Evolutionary conservation across 2,888 invertebrate genomes (phyloP).

Genomic region (Chirona hameri): DNA sequence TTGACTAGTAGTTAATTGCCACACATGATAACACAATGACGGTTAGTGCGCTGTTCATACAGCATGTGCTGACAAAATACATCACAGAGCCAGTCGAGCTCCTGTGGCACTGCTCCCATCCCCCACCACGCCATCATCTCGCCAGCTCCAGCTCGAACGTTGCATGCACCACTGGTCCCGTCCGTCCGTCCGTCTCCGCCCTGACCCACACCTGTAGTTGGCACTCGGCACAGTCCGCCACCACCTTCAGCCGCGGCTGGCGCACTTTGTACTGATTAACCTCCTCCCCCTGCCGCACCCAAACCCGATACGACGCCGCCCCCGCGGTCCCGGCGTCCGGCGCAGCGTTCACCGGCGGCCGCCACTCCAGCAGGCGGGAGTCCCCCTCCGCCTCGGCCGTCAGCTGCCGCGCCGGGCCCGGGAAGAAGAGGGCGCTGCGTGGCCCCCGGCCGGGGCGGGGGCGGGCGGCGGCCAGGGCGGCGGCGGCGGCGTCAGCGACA

Average conservation of each 20-base stretch:
- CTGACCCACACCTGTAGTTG: not conserved
- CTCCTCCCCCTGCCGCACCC: not conserved
- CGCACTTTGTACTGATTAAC: not conserved
- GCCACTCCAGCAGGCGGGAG: not conserved
- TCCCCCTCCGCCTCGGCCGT: not conserved
- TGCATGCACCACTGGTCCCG: not conserved
- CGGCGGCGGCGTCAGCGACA: not conserved
- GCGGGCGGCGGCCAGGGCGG: not conserved
- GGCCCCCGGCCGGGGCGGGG: not conserved
- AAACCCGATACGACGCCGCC: not conserved
- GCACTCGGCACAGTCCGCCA: not conserved
- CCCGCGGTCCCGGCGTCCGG: not conserved
- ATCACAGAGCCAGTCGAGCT: too few species aligned
- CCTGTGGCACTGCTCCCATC: too few species aligned
- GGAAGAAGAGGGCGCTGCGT: not conserved
- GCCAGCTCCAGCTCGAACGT: not conserved
- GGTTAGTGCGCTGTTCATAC: too few species aligned
- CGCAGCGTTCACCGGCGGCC: constrained; percentile 3
- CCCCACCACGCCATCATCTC: not conserved
- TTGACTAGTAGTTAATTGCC: too few species aligned
- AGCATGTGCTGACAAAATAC: too few species aligned
- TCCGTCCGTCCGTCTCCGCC: not conserved
- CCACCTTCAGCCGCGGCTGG: not conserved
- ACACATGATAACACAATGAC: too few species aligned
- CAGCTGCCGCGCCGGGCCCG: not conserved